phyloP scores from a whole-genome alignment of 2,113 vertebrate genomes.

The Oryzias melastigma region DNA sequence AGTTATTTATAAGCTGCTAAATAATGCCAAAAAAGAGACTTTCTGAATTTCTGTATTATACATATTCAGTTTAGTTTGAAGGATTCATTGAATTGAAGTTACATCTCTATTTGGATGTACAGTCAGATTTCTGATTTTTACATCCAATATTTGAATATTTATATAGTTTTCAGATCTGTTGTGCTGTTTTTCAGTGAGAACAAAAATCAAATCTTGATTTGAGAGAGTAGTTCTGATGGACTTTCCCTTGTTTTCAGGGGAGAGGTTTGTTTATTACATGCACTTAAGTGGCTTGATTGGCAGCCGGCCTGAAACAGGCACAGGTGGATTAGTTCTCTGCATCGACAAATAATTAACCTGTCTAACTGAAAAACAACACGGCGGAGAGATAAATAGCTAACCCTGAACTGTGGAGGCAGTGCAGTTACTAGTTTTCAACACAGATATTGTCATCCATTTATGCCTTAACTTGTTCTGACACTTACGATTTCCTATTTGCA shows the following conservation, averaged over 20 bases:
- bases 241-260: slow-evolving; percentile 36
- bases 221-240: slow-evolving; percentile 47
- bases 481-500: slow-evolving; percentile 36
- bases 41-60: slow-evolving; percentile 46
- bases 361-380: no score
- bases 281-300: slow-evolving; percentile 29
- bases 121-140: slow-evolving; percentile 50
- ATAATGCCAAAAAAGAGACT: slow-evolving; percentile 77
- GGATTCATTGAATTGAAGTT: slow-evolving; percentile 44
- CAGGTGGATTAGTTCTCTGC: no score
- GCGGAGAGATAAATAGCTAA: no score
- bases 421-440: no score
- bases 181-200: slow-evolving; percentile 52
- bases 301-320: not conserved
- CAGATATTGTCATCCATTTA: slow-evolving; percentile 3
- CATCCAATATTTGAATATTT: slow-evolving; percentile 38
- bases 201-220: slow-evolving; percentile 38
- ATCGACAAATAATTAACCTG: no score
- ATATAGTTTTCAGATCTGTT: slow-evolving; percentile 50
- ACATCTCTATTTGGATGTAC: slow-evolving; percentile 52
- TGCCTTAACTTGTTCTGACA: slow-evolving; percentile 20
- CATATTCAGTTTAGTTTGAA: slow-evolving; percentile 42
- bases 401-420: no score
- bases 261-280: slow-evolving; percentile 42
- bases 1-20: slow-evolving; percentile 79